Percentiles rank a stretch among this genome's conserved stretches.
These are phyloP conservation scores for Nothoprocta perdicaria DNA, from an alignment of 2,113 vertebrate species.

Conservation along the genomic window DNA sequence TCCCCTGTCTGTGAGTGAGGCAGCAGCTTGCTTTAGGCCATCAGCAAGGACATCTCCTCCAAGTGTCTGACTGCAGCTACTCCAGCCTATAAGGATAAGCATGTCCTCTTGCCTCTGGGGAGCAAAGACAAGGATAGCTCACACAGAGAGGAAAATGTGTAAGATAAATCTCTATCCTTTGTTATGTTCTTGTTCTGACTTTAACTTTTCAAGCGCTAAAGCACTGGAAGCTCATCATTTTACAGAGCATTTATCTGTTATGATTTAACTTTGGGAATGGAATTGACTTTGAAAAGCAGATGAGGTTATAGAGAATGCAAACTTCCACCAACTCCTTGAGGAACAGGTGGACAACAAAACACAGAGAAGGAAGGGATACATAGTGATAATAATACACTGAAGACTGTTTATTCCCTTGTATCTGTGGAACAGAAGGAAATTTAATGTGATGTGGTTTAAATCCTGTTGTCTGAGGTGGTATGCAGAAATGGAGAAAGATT, in stretches of 20 bases:
- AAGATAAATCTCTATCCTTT: not conserved
- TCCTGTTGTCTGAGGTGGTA: not conserved
- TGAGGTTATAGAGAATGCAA: not conserved
- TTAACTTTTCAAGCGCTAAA: not conserved
- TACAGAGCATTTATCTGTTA: constrained; percentile 11
- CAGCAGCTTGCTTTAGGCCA: not conserved
- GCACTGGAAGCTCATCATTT: not conserved
- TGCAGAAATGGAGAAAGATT: not conserved
- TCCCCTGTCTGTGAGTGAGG: not conserved
- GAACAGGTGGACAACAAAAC: not conserved
- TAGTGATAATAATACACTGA: not conserved
- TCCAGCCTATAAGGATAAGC: not conserved
- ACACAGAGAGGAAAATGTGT: not conserved
- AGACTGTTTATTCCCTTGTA: not conserved
- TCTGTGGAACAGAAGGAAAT: not conserved
- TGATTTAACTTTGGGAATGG: constrained; percentile 45
- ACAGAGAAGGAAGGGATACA: not conserved
- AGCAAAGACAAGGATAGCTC: not conserved
- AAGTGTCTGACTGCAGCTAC: not conserved
- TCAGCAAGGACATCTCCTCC: not conserved
- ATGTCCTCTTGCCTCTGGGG: not conserved
- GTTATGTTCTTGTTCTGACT: not conserved
- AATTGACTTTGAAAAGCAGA: constrained; percentile 45
- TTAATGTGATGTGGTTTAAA: not conserved
- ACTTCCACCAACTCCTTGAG: not conserved